phyloP scores from a whole-genome alignment of 2,113 vertebrate species.

The Chionomys nivalis region DNA sequence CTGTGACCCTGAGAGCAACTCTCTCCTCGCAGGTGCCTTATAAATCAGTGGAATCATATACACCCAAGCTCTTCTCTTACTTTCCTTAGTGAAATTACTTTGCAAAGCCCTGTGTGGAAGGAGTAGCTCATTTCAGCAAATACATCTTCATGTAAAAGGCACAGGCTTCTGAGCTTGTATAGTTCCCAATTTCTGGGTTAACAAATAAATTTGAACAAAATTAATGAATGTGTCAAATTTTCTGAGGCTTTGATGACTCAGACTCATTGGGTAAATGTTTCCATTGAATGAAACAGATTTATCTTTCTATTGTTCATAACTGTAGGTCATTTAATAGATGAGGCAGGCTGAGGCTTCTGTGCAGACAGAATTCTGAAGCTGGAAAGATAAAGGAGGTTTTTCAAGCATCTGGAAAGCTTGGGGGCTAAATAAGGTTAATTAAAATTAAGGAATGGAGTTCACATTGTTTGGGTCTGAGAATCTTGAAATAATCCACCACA shows the following conservation, averaged over 20 bases:
- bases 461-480: neutral
- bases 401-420: neutral
- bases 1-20: neutral
- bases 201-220: constrained; percentile 78
- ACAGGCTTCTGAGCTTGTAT: constrained; percentile 11
- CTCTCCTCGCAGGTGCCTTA: neutral
- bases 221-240: constrained; percentile 79
- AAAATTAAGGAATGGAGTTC: neutral
- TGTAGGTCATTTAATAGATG: constrained; percentile 67
- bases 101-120: constrained; percentile 4
- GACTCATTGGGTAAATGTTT: constrained; percentile 73
- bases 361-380: neutral
- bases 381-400: neutral
- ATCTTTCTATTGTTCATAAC: constrained; percentile 76
- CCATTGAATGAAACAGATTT: constrained; percentile 71
- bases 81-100: neutral
- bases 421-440: constrained; percentile 3
- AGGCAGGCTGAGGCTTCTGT: constrained; percentile 27
- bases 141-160: constrained; percentile 57
- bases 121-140: constrained; percentile 45
- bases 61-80: constrained; percentile 11
- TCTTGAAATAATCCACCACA: too few relatives aligned
- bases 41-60: neutral
- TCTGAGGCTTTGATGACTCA: constrained; percentile 76
- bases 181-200: constrained; percentile 69